Evolutionary conservation across 92 coral and sea anemone species (phyloP), one percentile per base, ranked within the genome.

Genomic region (Micromussa lordhowensis): DNA sequence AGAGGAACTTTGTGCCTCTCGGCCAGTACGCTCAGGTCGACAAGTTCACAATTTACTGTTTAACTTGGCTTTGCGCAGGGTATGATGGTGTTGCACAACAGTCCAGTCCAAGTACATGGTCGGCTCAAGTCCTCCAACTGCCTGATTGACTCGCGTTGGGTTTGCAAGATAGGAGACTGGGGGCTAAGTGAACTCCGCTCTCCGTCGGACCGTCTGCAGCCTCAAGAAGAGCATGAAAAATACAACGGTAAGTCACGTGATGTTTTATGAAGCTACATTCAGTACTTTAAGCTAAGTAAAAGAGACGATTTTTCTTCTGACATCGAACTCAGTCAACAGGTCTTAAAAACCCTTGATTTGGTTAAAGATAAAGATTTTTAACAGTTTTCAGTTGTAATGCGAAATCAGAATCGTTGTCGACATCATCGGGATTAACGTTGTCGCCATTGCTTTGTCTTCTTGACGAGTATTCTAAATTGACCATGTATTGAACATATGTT

Each of bases 61-160:
- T 2, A 10, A 7, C 49, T 80, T 53, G n/a, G 70, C 8, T 24
- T 31, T 21, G 28, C 30, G 51, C 34, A 96, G 99, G 99, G 99
- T 22, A 95, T 96, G 99, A 95, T 95, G 78, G 97, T 93, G 14
- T 93, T 96, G 5, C 99, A 96, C 77, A 95, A 88, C 74, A 95
- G 96, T 51, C 96, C 95, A 34, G 96, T 96, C 13, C 94, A 93
- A 88, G 94, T 95, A 10, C 99, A 96, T 38, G 99, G 99, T 40
- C 96, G 97, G 54, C 92, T 96, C 89, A 96, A 95, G 92, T 96
- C 99, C 77, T 95, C 96, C 24, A 96, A 96, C 94, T 96, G 99
- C 71, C 87, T 96, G 68, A 92, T 96, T 70, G 99, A 96, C 88
- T 95, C 97, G 30, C 93, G 99, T 66, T 96, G 99, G 99, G 98